These are phyloP conservation scores for Microctenopoma steveboyesi DNA, from an alignment of 2,797 vertebrate genomes.

Conservation along the genomic window DNA sequence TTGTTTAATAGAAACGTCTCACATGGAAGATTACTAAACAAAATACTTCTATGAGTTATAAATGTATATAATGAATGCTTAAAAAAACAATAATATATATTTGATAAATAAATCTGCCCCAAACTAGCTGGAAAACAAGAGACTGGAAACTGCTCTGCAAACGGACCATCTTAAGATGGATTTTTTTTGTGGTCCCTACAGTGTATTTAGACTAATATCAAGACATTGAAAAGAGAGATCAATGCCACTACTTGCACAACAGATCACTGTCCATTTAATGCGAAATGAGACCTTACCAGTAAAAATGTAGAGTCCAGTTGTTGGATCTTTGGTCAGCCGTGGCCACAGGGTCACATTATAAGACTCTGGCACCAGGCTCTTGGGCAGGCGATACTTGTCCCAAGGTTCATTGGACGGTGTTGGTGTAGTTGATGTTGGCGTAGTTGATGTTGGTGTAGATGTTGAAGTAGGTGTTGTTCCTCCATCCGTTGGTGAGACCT, in stretches of 20 bases:
- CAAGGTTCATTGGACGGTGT: conserved; percentile 76
- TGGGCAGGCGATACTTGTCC: conserved; percentile 88
- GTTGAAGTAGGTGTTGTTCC: conserved; percentile 55
- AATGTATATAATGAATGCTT: too few species aligned
- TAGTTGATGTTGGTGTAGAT: neutral
- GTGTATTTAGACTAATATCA: too few species aligned
- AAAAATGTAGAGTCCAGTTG: conserved; percentile 83
- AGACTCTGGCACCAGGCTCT: conserved; percentile 73
- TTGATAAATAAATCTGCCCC: too few species aligned
- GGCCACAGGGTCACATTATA: conserved; percentile 88
- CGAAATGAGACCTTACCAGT: conserved; percentile 66
- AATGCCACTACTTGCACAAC: neutral
- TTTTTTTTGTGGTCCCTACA: too few species aligned
- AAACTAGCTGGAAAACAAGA: too few species aligned
- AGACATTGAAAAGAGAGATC: neutral
- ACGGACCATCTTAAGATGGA: too few species aligned
- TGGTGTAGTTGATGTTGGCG: conserved; percentile 15
- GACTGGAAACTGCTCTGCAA: too few species aligned
- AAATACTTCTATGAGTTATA: too few species aligned
- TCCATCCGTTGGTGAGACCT: conserved; percentile 36
- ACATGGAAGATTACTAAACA: neutral
- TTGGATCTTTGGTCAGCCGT: conserved; percentile 39
- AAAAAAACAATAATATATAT: too few species aligned
- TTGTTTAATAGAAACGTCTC: neutral
- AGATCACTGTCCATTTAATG: neutral